A percentile compares a stretch with the other conserved stretches of the same genome.
phyloP scores from a whole-genome alignment of 2,113 vertebrate species.

The cattle (Bos taurus) region ARS-UCD2.0 NC_037331.1:74107001-74107500 shows the following conservation, averaged over 20 bases:
- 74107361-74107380: neutral
- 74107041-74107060: no score
- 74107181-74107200: no score
- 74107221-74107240: neutral
- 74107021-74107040: no score
- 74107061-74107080: no score
- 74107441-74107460: neutral
- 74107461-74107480: neutral
- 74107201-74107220: no score
- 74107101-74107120: no score
- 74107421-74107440: neutral
- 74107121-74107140: no score
- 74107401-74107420: neutral
- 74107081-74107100: no score
- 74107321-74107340: neutral
- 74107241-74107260: neutral
- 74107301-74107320: neutral
- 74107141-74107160: no score
- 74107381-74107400: neutral
- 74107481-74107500: neutral
- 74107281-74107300: neutral
- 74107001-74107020: no score
- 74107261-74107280: neutral
- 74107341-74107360: neutral
- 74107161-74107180: no score